Evolutionary conservation across 2,888 invertebrate species (phyloP), one percentile per base, ranked within the genome.

Genomic region (Caenorhabditis virilis): DNA sequence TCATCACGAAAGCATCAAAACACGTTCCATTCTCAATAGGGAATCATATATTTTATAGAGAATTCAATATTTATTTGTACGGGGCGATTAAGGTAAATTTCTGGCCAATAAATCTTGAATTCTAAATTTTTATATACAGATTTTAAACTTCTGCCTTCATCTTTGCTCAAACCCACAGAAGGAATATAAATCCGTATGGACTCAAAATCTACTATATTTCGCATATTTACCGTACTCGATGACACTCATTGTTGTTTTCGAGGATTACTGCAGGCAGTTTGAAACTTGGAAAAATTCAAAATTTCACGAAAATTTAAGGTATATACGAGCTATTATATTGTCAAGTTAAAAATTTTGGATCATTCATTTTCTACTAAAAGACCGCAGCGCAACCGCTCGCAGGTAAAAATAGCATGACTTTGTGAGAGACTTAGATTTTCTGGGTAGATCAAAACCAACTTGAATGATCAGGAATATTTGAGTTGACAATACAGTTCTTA

Each of bases 21-120:
- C 42, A 39, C 42, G 60, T 69, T 6, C 74, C 76, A 2, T 80
- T 78, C 59, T 70, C 75, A 5, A 43, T 36, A 9, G 67, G 70
- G 7, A 51, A 65, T 6, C 57, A 56, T 22, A 69, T 64, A 41
- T 81, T 76, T 62, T 81, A 81, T 54, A 58, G 77, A 22, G 80
- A 81, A 53, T 81, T 78, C 64, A 78, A 81, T 52, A 55, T 81
- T 16, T 81, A 81, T 54, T 57, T 80, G 1, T 81, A 81, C 51
- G 74, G 74, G 13, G 66, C 77, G 13, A 67, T 81, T 36, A 74
- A 79, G 66, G 79, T 77, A 27, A 30, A 2, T 30, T n/a, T n/a
- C n/a, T n/a, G n/a, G n/a, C n/a, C n/a, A n/a, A n/a, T n/a, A n/a
- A n/a, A n/a, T n/a, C n/a, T n/a, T n/a, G n/a, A n/a, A n/a, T n/a